These are phyloP conservation scores for Cygnus olor DNA, from an alignment of 2,797 vertebrate genomes.

Conservation along the genomic window DNA sequence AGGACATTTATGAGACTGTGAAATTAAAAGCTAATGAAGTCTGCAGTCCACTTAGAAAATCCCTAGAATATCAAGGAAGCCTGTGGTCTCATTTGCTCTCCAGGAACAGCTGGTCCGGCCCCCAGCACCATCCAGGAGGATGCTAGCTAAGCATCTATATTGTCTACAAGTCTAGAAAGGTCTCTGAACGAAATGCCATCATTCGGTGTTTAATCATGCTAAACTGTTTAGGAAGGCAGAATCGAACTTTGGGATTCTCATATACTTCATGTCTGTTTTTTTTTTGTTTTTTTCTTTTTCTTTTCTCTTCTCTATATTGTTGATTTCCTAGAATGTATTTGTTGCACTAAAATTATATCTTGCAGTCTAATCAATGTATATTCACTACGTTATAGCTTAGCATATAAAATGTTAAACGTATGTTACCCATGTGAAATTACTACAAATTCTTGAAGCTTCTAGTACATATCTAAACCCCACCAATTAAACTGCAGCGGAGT, in stretches of 20 bases:
- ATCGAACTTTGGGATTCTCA: neutral
- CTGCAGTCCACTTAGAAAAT: constrained; percentile 37
- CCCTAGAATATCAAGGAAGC: neutral
- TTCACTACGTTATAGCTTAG: neutral
- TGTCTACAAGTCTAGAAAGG: neutral
- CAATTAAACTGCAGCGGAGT: neutral
- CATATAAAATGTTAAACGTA: neutral
- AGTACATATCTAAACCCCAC: neutral
- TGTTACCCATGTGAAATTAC: neutral
- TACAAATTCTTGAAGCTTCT: neutral
- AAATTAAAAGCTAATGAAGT: constrained; percentile 64
- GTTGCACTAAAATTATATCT: neutral
- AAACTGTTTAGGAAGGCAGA: neutral
- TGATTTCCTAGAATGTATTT: neutral
- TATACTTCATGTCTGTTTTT: neutral
- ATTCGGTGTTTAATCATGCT: neutral
- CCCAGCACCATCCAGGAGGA: neutral
- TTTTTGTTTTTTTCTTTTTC: neutral
- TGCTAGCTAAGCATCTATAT: neutral
- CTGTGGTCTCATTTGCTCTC: neutral
- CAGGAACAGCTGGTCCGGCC: neutral
- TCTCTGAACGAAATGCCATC: neutral
- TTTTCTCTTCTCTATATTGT: neutral
- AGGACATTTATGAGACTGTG: constrained; percentile 36
- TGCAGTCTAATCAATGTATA: neutral